Base-by-base conservation (phyloP, 2,113 vertebrate species). In the Clinocottus analis region DNA sequence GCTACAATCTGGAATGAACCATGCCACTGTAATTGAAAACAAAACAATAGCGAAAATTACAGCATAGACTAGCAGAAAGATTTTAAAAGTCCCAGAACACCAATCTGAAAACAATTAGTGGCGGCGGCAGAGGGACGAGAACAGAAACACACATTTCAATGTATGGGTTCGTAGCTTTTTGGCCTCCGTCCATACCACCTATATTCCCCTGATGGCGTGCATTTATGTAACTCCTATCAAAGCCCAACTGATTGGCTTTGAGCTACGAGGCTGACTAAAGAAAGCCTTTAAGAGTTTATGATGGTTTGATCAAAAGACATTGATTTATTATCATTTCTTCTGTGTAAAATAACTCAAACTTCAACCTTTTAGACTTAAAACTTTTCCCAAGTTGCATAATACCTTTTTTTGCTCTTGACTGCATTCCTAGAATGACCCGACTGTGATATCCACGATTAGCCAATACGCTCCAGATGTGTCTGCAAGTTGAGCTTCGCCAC, bases 61-160 rank as follows among this genome's bases (percentile, higher is more conserved):
- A 75, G 64, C 0, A 3, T 69, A 55, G 35, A 74, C 60, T 6
- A 29, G 85, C 77, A 87, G 70, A 85, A 90, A 80, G 55, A 70
- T 59, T n/a, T 70, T 21, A 68, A 62, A 83, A 80, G 12, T 35
- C 3, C 23, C 82, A 69, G 56, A 83, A 80, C 19, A 75, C 63
- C 72, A 80, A 73, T 76, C 84, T 93, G 90, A 90, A 88, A 90
- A 88, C 92, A 86, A 90, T 91, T 90, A 91, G 61, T 16, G 14
- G 43, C 21, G 53, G 51, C 59, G 80, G 27, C 76, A 75, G 11
- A 79, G 71, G 59, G 61, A 41, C 56, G 0, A 17, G 17, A 61
- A 69, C 29, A 77, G 45, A 80, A 76, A 78, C 21, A 49, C 77
- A 53, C 12, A 74, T 82, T 85, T 84, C 61, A 81, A 27, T 63